phyloP scores from a whole-genome alignment of 2,797 vertebrate species.

The Neosilurus mollespiculum region DNA sequence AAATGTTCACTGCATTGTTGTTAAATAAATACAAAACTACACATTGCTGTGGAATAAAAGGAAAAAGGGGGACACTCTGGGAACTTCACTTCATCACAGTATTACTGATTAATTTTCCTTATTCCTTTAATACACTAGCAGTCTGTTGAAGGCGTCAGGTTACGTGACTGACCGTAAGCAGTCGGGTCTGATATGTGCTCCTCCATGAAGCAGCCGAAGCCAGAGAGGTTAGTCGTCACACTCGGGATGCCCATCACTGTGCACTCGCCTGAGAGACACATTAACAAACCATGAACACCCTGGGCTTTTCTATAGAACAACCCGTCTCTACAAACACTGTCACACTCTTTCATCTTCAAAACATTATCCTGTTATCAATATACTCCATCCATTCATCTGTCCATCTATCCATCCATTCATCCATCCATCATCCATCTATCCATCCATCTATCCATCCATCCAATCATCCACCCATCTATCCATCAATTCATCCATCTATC shows the following conservation, averaged over 20 bases:
- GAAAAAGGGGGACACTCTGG: not conserved
- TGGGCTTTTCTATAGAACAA: not conserved
- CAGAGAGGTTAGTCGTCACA: slow-evolving; percentile 95
- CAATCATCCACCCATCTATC: no score
- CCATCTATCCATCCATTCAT: no score
- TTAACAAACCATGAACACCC: not conserved
- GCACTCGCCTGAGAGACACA: slow-evolving; percentile 81
- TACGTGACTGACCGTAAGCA: slow-evolving; percentile 80
- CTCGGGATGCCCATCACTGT: slow-evolving; percentile 98
- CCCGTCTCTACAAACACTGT: not conserved
- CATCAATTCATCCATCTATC: no score
- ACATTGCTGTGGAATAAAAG: not conserved
- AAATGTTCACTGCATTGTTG: not conserved
- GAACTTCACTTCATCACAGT: not conserved
- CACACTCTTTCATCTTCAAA: not conserved
- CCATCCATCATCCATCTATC: no score
- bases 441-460: no score
- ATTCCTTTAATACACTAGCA: not conserved
- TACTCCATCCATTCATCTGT: not conserved
- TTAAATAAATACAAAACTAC: not conserved
- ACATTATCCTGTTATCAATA: not conserved
- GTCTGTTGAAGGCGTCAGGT: not conserved
- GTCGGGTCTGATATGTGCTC: slow-evolving; percentile 91
- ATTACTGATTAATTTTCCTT: not conserved
- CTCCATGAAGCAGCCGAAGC: slow-evolving; percentile 96